These are phyloP conservation scores for Cryptocephalus moraei DNA, from an alignment of 2,888 invertebrate species.

Conservation along the genomic window DNA sequence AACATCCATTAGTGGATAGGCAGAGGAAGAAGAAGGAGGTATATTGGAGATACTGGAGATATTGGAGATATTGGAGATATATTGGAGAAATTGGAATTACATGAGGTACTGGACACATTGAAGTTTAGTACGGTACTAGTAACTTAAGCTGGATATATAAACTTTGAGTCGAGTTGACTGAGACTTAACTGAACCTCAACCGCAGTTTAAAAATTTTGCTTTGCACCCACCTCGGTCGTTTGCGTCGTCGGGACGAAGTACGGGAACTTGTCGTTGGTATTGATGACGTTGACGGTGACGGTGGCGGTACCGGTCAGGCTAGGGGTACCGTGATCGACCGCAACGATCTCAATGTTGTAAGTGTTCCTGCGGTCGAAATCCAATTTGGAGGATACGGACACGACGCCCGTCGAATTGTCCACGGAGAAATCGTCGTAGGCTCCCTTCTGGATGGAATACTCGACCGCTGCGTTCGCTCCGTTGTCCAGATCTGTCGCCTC, in stretches of 20 bases:
- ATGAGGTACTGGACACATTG: too few species aligned
- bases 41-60: too few species aligned
- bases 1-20: too few species aligned
- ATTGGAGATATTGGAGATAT: too few species aligned
- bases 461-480: conserved; percentile 73
- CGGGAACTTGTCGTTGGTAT: conserved; percentile 82
- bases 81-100: too few species aligned
- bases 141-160: too few species aligned
- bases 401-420: conserved; percentile 64
- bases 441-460: conserved; percentile 75
- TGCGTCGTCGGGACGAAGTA: conserved; percentile 71
- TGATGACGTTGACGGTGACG: conserved; percentile 66
- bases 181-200: too few species aligned
- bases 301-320: conserved; percentile 72
- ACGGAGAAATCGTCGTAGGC: conserved; percentile 75
- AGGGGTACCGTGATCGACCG: conserved; percentile 73
- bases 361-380: conserved; percentile 74
- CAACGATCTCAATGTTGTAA: conserved; percentile 71
- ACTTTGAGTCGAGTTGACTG: too few species aligned
- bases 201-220: too few species aligned
- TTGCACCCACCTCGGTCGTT: conserved; percentile 53
- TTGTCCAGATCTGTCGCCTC: conserved; percentile 76
- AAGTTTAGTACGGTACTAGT: too few species aligned
- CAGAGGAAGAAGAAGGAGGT: too few species aligned
- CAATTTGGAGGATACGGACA: conserved; percentile 65